A percentile compares a stretch with the other conserved stretches of the same genome.
These are phyloP conservation scores for Cololabis saira DNA, from an alignment of 2,113 vertebrate genomes.

Conservation along the genomic window DNA sequence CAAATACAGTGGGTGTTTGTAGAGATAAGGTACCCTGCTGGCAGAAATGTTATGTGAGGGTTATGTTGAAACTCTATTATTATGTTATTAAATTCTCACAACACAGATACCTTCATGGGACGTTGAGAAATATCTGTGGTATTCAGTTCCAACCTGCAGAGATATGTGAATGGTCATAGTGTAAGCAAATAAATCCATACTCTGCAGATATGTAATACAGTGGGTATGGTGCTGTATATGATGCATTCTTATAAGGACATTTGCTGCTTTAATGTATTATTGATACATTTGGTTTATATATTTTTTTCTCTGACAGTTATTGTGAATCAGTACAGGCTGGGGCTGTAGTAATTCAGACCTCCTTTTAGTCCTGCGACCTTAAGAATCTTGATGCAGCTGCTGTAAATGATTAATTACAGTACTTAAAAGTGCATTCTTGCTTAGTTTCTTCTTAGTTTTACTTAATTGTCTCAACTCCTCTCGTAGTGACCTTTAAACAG, in stretches of 20 bases:
- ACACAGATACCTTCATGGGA: not conserved
- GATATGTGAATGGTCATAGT: not conserved
- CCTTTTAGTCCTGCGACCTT: not conserved
- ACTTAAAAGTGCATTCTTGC: not conserved
- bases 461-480: conserved; percentile 3
- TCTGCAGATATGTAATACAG: not conserved
- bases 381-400: not conserved
- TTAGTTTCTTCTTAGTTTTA: conserved; percentile 4
- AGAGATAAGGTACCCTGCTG: not conserved
- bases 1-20: not conserved
- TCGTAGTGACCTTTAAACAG: conserved; percentile 50
- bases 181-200: not conserved
- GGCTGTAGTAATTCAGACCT: not conserved
- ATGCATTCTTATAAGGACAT: too few species aligned
- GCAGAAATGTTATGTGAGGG: conserved; percentile 13
- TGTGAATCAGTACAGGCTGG: too few species aligned
- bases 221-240: too few species aligned
- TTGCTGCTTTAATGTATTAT: too few species aligned
- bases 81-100: not conserved
- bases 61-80: conserved; percentile 7
- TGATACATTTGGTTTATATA: too few species aligned
- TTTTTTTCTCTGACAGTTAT: too few species aligned
- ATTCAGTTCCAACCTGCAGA: not conserved
- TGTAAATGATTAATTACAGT: conserved; percentile 24
- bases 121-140: not conserved